Evolutionary conservation across 1,140 invertebrate genomes (phyloP).

Genomic region (Odontomachus brunneus): DNA sequence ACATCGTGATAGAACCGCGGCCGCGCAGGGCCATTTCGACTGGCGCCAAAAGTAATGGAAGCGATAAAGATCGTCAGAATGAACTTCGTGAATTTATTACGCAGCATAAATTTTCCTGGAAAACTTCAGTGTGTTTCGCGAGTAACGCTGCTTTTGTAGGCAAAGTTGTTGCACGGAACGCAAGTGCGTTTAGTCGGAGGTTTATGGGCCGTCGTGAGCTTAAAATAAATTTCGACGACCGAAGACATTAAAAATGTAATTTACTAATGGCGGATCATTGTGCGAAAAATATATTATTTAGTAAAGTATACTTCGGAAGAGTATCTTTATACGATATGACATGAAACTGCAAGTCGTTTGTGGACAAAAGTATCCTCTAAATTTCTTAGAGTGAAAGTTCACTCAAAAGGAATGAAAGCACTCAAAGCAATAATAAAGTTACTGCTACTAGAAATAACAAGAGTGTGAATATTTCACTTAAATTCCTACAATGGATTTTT

Average conservation of each 20-base stretch:
- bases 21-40: conserved; percentile 33
- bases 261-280: neutral
- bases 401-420: no score
- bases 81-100: conserved; percentile 49
- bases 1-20: conserved; percentile 26
- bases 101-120: conserved; percentile 44
- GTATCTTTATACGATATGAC: no score
- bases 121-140: conserved; percentile 14
- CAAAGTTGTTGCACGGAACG: neutral
- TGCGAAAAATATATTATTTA: no score
- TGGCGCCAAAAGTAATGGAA: conserved; percentile 58
- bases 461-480: no score
- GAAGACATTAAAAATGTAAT: neutral
- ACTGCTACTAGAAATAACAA: no score
- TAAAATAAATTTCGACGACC: neutral
- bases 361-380: no score
- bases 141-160: conserved; percentile 14
- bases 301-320: no score
- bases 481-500: no score
- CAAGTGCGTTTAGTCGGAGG: neutral
- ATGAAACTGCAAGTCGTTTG: no score
- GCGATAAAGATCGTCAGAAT: conserved; percentile 59
- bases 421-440: no score
- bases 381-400: no score
- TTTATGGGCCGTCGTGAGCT: neutral